Base-by-base conservation (phyloP, 1,140 invertebrate genomes). In the Drosophila yakuba region DNA sequence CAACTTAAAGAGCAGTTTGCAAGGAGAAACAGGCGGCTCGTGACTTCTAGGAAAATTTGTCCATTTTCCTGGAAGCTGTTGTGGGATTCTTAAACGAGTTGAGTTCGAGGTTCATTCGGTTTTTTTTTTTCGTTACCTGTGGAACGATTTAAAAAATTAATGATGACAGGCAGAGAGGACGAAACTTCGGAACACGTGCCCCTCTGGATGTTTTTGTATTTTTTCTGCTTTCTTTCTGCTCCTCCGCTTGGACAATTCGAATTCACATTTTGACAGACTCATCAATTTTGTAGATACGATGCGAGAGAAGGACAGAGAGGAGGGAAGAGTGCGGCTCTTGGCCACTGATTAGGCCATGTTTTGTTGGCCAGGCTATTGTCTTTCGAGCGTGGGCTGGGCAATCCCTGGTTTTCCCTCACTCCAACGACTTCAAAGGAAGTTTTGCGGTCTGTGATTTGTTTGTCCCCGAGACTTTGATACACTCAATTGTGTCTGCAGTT, bases 251-350 rank as follows among this genome's bases (percentile, higher is more conserved):
- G 51, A 77, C 74, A 56, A 78, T 78, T 59, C 80, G 84, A 81
- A 91, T 90, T 91, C 89, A 83, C 89, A 90, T 91, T 91, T 91
- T 91, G 89, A 91, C 89, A 91, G 89, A 88, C 90, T 91, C 89
- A 91, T 91, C 89, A 91, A 91, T 91, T 91, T 91, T 91, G 85
- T 91, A 91, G 89, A 91, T 91, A 91, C 73, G 58, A 60, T 41
- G 57, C 35, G 8, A 36, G 56, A 35, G 45, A 25, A 14, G 1
- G 25, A 20, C 25, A 20, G 4, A n/a, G n/a, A 2, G 45, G 11
- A 8, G 32, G 28, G 36, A 41, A 14, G 36, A 11, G 51, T 15
- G 41, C 51, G 60, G 47, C 23, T 44, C 43, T 55, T 47, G 56
- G 55, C 75, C 74, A 78, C 74, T 78, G 74, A 78, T 78, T 78